A percentile compares a stretch with the other conserved stretches of the same genome.
phyloP scores from a whole-genome alignment of 1,140 invertebrate species.

The Trichonephila clavata region DNA sequence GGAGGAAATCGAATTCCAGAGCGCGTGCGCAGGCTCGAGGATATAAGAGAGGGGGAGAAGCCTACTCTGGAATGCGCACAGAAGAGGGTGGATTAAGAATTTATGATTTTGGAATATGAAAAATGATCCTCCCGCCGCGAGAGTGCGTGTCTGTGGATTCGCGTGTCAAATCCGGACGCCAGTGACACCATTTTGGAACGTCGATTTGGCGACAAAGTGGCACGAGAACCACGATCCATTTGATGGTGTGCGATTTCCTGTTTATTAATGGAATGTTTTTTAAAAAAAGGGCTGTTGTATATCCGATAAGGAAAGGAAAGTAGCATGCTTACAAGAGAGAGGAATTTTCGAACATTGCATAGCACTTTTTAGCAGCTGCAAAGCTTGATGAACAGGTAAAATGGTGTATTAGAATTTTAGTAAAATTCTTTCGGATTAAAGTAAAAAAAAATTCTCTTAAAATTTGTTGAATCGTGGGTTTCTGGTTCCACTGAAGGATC shows the following conservation, averaged over 20 bases:
- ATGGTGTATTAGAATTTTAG: too few species aligned
- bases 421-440: too few species aligned
- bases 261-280: background rate
- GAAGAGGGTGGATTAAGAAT: slow-evolving; percentile 11
- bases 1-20: background rate
- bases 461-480: too few species aligned
- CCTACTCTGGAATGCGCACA: background rate
- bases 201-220: background rate
- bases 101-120: background rate
- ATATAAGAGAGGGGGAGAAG: background rate
- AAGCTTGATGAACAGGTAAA: too few species aligned
- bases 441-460: too few species aligned
- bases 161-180: background rate
- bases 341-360: too few species aligned
- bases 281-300: too few species aligned
- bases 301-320: too few species aligned
- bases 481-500: too few species aligned
- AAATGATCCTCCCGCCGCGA: background rate
- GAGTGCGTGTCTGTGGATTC: background rate
- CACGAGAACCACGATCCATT: background rate
- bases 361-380: too few species aligned
- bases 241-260: background rate
- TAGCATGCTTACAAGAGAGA: too few species aligned
- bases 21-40: background rate
- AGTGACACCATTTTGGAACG: slow-evolving; percentile 1